phyloP scores from a whole-genome alignment of 2,113 vertebrate species.

The Brachionichthys hirsutus region DNA sequence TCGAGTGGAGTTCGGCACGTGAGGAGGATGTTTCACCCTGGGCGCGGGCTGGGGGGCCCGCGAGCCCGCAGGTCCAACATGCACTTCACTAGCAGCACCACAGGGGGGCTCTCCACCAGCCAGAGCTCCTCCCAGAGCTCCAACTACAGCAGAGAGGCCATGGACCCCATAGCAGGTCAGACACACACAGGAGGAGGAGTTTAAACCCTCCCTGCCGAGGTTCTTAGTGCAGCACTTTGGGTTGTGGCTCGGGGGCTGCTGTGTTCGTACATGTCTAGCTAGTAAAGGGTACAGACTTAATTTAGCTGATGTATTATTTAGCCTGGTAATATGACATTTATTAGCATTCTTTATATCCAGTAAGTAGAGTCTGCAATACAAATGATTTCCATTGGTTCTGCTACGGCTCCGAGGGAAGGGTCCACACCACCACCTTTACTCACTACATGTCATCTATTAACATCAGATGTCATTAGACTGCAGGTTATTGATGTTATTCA shows the following conservation, averaged over 20 bases:
- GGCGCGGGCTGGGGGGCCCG: conserved; percentile 93
- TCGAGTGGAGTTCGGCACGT: conserved; percentile 98
- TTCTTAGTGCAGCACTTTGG: background rate
- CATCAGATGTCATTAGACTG: too few species aligned
- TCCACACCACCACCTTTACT: too few species aligned
- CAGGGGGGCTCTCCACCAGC: conserved; percentile 88
- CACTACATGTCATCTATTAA: too few species aligned
- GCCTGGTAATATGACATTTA: too few species aligned
- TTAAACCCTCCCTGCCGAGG: background rate
- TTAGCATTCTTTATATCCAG: too few species aligned
- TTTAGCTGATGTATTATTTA: too few species aligned
- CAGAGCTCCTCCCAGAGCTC: conserved; percentile 93
- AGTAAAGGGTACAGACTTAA: too few species aligned
- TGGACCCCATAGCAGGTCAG: conserved; percentile 99
- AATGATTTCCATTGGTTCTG: too few species aligned
- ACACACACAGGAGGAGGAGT: background rate
- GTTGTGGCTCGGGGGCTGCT: background rate
- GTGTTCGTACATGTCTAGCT: too few species aligned
- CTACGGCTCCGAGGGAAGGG: too few species aligned
- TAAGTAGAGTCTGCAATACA: too few species aligned
- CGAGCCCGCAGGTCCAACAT: conserved; percentile 98
- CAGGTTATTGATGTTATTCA: too few species aligned
- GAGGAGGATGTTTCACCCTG: conserved; percentile 98
- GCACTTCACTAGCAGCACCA: conserved; percentile 99
- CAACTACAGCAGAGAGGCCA: conserved; percentile 98